Evolutionary conservation across 2,888 invertebrate genomes (phyloP), one percentile per base, ranked within the genome.

Genomic region (Nomada ferruginata): DNA sequence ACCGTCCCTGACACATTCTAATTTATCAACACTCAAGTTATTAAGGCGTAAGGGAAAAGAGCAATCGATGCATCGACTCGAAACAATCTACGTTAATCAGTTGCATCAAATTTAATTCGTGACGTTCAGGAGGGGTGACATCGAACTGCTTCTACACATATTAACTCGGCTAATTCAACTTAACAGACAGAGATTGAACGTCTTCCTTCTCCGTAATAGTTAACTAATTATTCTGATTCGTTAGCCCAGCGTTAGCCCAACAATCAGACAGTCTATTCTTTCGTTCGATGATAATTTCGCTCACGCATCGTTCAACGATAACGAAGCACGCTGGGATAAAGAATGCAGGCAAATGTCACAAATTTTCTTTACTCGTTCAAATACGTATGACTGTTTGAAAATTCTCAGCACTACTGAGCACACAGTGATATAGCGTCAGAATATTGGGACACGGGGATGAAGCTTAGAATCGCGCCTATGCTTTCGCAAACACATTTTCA

Each of bases 81-180:
- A 18, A 26, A 80, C 68, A 75, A 69, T 87, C 86, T 87, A 87
- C 83, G 73, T 84, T 76, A 47, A 72, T 84, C 76, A 72, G 78
- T 82, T 87, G 87, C 85, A 85, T 71, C 26, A 85, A 87, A 79
- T 79, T 77, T 26, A 74, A 81, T 73, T 84, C 65, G 82, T 80
- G 80, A 85, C 78, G 77, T 85, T 87, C 79, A 44, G 86, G 71
- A 85, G 42, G 87, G 83, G 84, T 81, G 70, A 87, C 86, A 87
- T 87, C 75, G 80, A 87, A 84, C 79, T 85, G 79, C 76, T 87
- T 87, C 84, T 87, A 87, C 84, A 79, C 78, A 85, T 82, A 87
- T 85, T 73, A 82, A 87, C 70, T 83, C 76, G 79, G 64, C 87
- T 87, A 87, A 84, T 76, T 84, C 74, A 78, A 79, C 63, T 74